A percentile compares a stretch with the other conserved stretches of the same genome.
These are phyloP conservation scores for Chloroceryle amazona DNA, from an alignment of 2,797 vertebrate genomes.

Conservation along the genomic window DNA sequence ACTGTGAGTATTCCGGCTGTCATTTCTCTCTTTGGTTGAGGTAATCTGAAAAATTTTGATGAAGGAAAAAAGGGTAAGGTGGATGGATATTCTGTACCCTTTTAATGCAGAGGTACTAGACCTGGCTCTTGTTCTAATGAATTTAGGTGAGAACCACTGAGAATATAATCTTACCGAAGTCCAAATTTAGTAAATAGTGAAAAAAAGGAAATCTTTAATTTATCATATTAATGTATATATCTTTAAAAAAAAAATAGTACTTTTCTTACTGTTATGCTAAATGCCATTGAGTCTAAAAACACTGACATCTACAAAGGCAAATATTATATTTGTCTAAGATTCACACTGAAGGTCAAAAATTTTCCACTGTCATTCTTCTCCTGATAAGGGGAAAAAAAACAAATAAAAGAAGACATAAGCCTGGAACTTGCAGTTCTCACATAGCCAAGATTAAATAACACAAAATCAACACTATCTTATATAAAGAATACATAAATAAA, in stretches of 20 bases:
- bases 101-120: neutral
- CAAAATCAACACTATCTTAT: neutral
- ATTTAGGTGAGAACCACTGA: neutral
- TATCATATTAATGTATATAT: neutral
- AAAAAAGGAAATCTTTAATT: neutral
- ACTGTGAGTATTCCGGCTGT: neutral
- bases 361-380: neutral
- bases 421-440: neutral
- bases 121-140: neutral
- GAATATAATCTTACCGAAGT: neutral
- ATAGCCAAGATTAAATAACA: neutral
- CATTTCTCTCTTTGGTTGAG: neutral
- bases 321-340: neutral
- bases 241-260: neutral
- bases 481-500: conserved; percentile 21
- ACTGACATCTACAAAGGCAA: neutral
- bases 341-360: neutral
- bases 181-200: neutral
- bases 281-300: neutral
- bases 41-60: neutral
- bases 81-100: neutral
- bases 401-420: neutral
- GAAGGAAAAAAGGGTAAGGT: neutral
- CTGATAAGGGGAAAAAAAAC: too few relatives aligned
- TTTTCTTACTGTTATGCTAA: neutral